Evolutionary conservation across 2,888 invertebrate genomes (phyloP).

Genomic region (Beris chalybata): DNA sequence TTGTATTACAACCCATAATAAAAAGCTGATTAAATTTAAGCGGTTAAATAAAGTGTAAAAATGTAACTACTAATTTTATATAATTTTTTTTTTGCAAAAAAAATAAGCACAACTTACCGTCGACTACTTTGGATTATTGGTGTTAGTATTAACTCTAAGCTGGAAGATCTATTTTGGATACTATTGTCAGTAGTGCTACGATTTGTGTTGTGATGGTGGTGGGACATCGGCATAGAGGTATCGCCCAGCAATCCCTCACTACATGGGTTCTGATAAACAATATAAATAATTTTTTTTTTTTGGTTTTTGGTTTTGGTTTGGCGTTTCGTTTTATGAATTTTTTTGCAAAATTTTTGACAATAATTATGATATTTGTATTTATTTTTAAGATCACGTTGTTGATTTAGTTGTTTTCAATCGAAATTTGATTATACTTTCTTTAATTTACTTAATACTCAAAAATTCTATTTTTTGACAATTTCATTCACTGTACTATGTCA

Average conservation of each 20-base stretch:
- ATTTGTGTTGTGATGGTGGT: conserved; percentile 34
- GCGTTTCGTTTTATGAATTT: conserved; percentile 2
- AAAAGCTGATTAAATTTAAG: not conserved
- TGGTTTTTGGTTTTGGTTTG: conserved; percentile 5
- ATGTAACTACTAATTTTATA: too few relatives aligned
- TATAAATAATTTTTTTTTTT: conserved; percentile 25
- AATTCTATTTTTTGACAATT: too few relatives aligned
- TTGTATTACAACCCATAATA: too few relatives aligned
- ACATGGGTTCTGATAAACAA: conserved; percentile 41
- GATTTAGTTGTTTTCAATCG: too few relatives aligned
- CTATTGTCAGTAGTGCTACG: conserved; percentile 36
- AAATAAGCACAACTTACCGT: conserved; percentile 52
- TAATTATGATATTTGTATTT: too few relatives aligned
- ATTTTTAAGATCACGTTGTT: too few relatives aligned
- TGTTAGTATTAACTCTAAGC: conserved; percentile 58
- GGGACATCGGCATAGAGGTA: conserved; percentile 41
- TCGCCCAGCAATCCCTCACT: conserved; percentile 44
- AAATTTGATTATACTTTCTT: too few relatives aligned
- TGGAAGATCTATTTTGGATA: conserved; percentile 56
- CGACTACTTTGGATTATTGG: conserved; percentile 59
- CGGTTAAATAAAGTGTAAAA: not conserved
- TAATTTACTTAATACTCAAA: too few relatives aligned
- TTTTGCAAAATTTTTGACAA: not conserved
- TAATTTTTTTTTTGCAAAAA: not conserved
- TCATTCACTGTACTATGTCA: too few relatives aligned